Evolutionary conservation across 2,888 invertebrate species (phyloP), one percentile per base, ranked within the genome.

Genomic region (Hermaeophaga mercurialis): DNA sequence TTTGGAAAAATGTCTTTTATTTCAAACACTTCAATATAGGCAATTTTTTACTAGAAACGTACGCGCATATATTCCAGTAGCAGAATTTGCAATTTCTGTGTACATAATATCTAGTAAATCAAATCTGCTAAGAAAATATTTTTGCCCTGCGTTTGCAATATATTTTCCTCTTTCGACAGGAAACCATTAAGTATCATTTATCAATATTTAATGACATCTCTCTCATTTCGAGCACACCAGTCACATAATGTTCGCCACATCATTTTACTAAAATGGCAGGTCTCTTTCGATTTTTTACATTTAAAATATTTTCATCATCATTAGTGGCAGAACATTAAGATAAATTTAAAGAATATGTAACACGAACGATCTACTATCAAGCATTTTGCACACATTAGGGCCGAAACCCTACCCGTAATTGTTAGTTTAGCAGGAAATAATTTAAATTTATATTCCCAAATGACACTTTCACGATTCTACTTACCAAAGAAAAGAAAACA

Each of bases 151-250:
- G 24, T 46, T 58, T 17, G 54, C 54, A 46, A 43, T 54, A 58
- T 45, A 54, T 54, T 54, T 58, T 36, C 50, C 54, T 38, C 45
- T 41, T 50, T 43, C 34, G 45, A 39, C 48, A 46, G 50, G 55
- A 50, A 54, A 46, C 45, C 58, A 48, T 55, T 58, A 55, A 55
- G 54, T 44, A 52, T 49, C 58, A 58, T 58, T 58, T 58, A 58
- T 58, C 58, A 58, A 58, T 58, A 55, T 54, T 54, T 58, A 58
- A 55, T 58, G 58, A 54, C 55, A 55, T 28, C 8, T 28, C 28
- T 55, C 54, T 52, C 58, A 58, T 58, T 57, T 48, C 43, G 43
- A 33, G 18, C 39, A 36, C 52, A 56, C 41, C 52, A 56, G 46
- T 56, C 56, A 52, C 56, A 50, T 52, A 46, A 56, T 46, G 52